Conservation (phyloP, 1,140 invertebrate genomes). For the Halesus radiatus region DNA sequence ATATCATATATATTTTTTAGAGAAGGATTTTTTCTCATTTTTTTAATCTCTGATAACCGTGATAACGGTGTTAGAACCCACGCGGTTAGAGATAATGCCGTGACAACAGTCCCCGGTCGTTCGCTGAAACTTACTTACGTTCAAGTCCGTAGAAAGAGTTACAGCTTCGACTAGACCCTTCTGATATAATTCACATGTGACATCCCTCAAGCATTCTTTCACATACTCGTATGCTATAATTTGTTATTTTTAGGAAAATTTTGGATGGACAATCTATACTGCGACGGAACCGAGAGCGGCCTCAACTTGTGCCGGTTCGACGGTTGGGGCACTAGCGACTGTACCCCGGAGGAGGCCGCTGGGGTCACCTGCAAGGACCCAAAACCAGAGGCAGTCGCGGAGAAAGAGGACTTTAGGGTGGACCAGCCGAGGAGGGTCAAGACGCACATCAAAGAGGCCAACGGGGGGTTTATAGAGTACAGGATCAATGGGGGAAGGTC, state of each 20-base stretch:
- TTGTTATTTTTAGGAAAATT: slow-evolving; percentile 74
- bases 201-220: too few relatives aligned
- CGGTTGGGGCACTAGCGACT: slow-evolving; percentile 88
- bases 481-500: slow-evolving; percentile 76
- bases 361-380: slow-evolving; percentile 80
- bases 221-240: not conserved
- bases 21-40: too few relatives aligned
- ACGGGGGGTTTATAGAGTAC: slow-evolving; percentile 64
- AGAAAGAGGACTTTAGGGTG: slow-evolving; percentile 47
- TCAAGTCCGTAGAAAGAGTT: too few relatives aligned
- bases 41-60: too few relatives aligned
- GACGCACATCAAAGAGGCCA: slow-evolving; percentile 64
- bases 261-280: slow-evolving; percentile 93
- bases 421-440: slow-evolving; percentile 58
- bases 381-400: slow-evolving; percentile 51
- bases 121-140: too few relatives aligned
- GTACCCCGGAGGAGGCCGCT: slow-evolving; percentile 82
- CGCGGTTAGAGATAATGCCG: too few relatives aligned
- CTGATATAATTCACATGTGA: too few relatives aligned
- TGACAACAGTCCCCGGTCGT: too few relatives aligned
- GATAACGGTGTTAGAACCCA: too few relatives aligned
- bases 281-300: slow-evolving; percentile 82
- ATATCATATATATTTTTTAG: too few relatives aligned
- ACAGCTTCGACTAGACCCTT: too few relatives aligned
- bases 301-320: slow-evolving; percentile 83